Base-by-base conservation (phyloP, 2,113 vertebrate species). In the Gavia stellata region DNA sequence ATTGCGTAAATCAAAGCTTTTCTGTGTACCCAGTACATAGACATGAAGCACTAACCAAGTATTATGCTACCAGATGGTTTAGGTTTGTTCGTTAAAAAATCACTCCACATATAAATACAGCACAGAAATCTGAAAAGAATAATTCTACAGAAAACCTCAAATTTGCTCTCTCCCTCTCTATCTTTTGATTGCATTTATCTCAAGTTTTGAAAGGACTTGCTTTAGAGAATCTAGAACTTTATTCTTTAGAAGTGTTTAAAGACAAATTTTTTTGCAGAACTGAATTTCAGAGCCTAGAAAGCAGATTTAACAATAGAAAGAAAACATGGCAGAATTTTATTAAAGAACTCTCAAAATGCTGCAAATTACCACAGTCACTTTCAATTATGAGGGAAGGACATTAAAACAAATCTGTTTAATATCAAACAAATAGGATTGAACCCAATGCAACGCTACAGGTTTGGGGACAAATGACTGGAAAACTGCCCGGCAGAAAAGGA, bases 21-120 rank as follows among this genome's bases (percentile, higher is more conserved):
- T 91, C 84, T 66, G 19, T 68, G 45, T 67, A 86, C 45, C 58
- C 75, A 49, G 34, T 88, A 83, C 38, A 81, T 1, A 91, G 55
- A 83, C 47, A 63, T 34, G 86, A 95, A 88, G 45, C 83, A 86
- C 36, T 80, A 93, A 79, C 47, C 91, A 72, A 82, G 90, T 87
- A 94, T 92, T 94, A 90, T 80, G 58, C 66, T 77, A 90, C 71
- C 85, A 96, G 93, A 93, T 96, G 85, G 85, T 90, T 93, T 82
- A 90, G 29, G 58, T 73, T 93, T 86, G 11, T 55, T 92, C 63
- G 66, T 91, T 33, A 45, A 94, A 90, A 91, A 80, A 50, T 20
- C 61, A 40, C 11, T 87, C 34, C 24, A 79, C 36, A 59, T 87
- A 7, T 79, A 89, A 92, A 36, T 85, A 72, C 34, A 87, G 28